Base-by-base conservation (phyloP, 2,113 vertebrate genomes). In the Myanophis thanlyinensis region DNA sequence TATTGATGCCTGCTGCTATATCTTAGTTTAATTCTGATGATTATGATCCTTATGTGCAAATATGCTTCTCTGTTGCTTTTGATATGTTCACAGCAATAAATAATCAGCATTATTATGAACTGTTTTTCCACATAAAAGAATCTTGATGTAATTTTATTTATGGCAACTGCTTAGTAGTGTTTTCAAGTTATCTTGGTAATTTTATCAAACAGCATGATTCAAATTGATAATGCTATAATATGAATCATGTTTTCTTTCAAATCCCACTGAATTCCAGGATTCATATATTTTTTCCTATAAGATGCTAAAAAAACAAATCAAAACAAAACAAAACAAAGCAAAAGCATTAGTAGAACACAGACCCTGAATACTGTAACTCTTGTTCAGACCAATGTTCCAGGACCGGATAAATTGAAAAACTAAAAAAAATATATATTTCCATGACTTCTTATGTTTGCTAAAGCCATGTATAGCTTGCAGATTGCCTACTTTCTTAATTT, bases 401-500 rank as follows among this genome's bases (percentile, higher is more conserved):
- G 93, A 88, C 40, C 25, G 90, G 87, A 94, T 47, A 20, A 67
- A 91, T 92, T 59, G 73, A 85, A 96, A 88, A 54, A 87, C 40
- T 88, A 67, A 91, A 23, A 93, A 93, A 94, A 93, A n/a, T n/a
- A n/a, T n/a, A n/a, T n/a, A n/a, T n/a, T n/a, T n/a, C n/a, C n/a
- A n/a, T n/a, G n/a, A n/a, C n/a, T n/a, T n/a, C n/a, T n/a, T 95
- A 93, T 95, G 95, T 96, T 98, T 97, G 92, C 94, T 96, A 96
- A 95, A 95, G 90, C 95, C 95, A 48, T 97, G 95, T 97, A 92
- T 97, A 97, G 90, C 95, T 98, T 97, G 97, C 97, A 97, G 91
- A 27, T 18, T 95, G 97, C 96, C 97, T 96, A 90, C 62, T 86
- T 91, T 90, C 96, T 97, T 96, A 96, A 93, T 94, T 97, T 96